Evolutionary conservation across 1,140 invertebrate species (phyloP).

Genomic region (Platorchestia sp.): DNA sequence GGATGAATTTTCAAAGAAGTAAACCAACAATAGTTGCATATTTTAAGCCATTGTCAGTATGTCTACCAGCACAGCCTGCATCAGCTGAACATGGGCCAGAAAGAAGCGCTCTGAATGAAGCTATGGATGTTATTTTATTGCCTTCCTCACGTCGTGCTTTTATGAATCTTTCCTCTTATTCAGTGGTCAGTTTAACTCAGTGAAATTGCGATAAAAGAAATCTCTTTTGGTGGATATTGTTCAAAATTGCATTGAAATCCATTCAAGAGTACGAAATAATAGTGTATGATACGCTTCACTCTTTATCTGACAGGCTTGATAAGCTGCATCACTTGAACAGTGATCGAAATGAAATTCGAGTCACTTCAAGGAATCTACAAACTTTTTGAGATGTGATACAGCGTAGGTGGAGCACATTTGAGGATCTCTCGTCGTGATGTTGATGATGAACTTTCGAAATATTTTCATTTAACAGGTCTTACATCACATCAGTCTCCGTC

Average conservation of each 20-base stretch:
- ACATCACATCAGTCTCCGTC: no score
- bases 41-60: no score
- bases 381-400: no score
- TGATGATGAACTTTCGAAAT: no score
- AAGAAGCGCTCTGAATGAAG: background rate
- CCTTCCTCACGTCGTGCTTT: background rate
- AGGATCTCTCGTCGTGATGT: no score
- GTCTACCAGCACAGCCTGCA: no score
- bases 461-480: no score
- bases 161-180: background rate
- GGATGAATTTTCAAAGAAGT: no score
- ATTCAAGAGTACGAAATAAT: background rate
- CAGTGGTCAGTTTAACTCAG: background rate
- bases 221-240: background rate
- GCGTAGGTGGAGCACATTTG: no score
- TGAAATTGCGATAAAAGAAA: background rate
- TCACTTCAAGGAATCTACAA: no score
- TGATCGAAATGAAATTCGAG: background rate
- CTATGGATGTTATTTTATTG: background rate
- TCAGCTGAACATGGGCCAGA: no score
- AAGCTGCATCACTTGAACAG: background rate
- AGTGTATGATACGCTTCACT: background rate
- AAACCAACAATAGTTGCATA: no score
- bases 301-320: background rate
- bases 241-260: background rate